Evolutionary conservation across 2,797 vertebrate genomes (phyloP).

Genomic region (Gadopsis marmoratus): DNA sequence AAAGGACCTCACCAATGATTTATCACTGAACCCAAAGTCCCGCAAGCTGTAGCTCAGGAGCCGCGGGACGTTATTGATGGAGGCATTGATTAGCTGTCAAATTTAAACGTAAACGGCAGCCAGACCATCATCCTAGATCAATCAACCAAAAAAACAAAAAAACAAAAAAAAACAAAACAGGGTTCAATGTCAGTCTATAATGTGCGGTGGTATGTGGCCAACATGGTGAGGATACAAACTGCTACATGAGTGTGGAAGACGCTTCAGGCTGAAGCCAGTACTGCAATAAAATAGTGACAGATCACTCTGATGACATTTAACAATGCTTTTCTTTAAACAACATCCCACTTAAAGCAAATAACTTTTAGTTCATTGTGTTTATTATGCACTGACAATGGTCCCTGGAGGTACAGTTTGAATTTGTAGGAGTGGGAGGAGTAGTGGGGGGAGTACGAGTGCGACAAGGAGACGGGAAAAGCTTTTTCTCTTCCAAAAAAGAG

Average conservation of each 20-base stretch:
- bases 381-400: slow-evolving; percentile 16
- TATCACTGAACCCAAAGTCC: slow-evolving; percentile 57
- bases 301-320: slow-evolving; percentile 10
- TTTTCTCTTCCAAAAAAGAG: slow-evolving; percentile 59
- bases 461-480: slow-evolving; percentile 50
- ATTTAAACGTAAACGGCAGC: slow-evolving; percentile 67
- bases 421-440: slow-evolving; percentile 22
- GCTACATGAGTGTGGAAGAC: background rate
- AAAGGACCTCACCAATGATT: slow-evolving; percentile 60
- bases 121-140: slow-evolving; percentile 71
- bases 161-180: background rate
- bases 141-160: slow-evolving; percentile 39
- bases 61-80: slow-evolving; percentile 62
- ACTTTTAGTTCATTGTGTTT: slow-evolving; percentile 6
- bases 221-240: slow-evolving; percentile 27
- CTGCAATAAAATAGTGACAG: background rate
- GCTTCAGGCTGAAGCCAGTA: background rate
- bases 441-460: slow-evolving; percentile 17
- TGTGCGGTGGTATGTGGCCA: slow-evolving; percentile 49
- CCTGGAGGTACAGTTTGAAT: slow-evolving; percentile 38
- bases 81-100: slow-evolving; percentile 77
- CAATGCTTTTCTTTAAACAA: background rate
- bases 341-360: slow-evolving; percentile 12
- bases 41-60: slow-evolving; percentile 54
- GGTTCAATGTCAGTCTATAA: slow-evolving; percentile 51